phyloP scores from a whole-genome alignment of 2,113 vertebrate species.

The Danionella cerebrum region DNA sequence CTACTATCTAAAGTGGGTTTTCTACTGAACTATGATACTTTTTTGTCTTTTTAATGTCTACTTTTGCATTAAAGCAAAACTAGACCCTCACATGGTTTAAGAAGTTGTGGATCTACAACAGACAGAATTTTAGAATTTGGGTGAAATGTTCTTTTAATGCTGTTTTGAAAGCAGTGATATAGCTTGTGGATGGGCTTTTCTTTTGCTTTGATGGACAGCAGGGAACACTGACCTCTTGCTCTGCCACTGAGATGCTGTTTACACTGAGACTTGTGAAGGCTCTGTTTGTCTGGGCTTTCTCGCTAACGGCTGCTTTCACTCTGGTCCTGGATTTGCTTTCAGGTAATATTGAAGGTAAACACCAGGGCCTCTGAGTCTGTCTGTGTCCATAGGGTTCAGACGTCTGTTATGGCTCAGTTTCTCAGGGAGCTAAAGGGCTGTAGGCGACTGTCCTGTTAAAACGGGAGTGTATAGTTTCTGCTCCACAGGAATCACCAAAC shows the following conservation, averaged over 20 bases:
- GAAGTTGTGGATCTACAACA: too few relatives aligned
- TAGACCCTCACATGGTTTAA: too few relatives aligned
- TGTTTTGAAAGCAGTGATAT: too few relatives aligned
- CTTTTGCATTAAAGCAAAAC: too few relatives aligned
- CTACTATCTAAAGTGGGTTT: too few relatives aligned
- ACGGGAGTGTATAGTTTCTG: neutral
- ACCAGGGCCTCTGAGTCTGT: neutral
- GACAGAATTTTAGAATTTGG: neutral
- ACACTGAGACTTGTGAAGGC: neutral
- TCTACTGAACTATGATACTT: too few relatives aligned
- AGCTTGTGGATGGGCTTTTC: neutral
- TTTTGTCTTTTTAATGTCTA: too few relatives aligned
- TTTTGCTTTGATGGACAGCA: neutral
- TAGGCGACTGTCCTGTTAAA: neutral
- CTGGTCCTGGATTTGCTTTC: neutral
- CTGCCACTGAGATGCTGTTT: neutral
- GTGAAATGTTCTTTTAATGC: too few relatives aligned
- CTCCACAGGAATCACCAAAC: neutral
- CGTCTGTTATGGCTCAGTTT: neutral
- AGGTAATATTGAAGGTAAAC: slow-evolving; percentile 5
- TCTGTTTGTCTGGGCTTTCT: neutral
- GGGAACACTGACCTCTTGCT: neutral
- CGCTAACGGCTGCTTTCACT: neutral
- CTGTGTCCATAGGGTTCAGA: neutral
- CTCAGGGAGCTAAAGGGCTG: neutral